Evolutionary conservation across 2,113 vertebrate species (phyloP).

Genomic region (Isurus oxyrinchus): DNA sequence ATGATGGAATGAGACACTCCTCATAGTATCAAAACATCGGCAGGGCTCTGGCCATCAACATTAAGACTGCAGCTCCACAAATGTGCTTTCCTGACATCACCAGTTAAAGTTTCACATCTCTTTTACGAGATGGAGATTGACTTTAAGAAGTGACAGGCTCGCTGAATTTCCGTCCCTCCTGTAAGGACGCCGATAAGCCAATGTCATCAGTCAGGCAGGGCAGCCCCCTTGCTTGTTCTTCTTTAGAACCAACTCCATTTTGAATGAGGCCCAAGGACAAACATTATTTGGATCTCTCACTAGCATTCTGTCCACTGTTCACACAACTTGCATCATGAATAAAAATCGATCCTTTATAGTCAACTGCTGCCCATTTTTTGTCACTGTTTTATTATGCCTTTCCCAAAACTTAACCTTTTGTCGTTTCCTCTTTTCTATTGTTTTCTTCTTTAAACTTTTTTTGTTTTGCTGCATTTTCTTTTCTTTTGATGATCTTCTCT

Average conservation of each 20-base stretch:
- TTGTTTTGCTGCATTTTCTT: not conserved
- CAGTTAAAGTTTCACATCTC: not conserved
- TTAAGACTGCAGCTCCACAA: not conserved
- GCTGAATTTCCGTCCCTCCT: not conserved
- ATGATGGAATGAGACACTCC: too few relatives aligned
- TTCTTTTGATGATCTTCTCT: not conserved
- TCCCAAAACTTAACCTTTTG: not conserved
- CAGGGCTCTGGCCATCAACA: not conserved
- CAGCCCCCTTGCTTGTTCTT: not conserved
- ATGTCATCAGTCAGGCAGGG: not conserved
- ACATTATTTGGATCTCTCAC: not conserved
- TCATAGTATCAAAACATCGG: not conserved
- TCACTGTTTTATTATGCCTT: not conserved
- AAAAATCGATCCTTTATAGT: not conserved
- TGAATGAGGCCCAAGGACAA: not conserved
- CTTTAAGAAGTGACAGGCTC: not conserved
- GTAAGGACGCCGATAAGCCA: not conserved
- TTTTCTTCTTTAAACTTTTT: not conserved
- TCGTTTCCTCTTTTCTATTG: not conserved
- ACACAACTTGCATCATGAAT: not conserved
- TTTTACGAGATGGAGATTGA: not conserved
- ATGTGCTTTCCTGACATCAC: not conserved
- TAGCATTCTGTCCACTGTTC: not conserved
- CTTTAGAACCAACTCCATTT: not conserved
- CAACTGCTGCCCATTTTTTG: not conserved